These are phyloP conservation scores for Phylloscopus trochiloides DNA, from an alignment of 2,113 vertebrate species.

Conservation along the genomic window DNA sequence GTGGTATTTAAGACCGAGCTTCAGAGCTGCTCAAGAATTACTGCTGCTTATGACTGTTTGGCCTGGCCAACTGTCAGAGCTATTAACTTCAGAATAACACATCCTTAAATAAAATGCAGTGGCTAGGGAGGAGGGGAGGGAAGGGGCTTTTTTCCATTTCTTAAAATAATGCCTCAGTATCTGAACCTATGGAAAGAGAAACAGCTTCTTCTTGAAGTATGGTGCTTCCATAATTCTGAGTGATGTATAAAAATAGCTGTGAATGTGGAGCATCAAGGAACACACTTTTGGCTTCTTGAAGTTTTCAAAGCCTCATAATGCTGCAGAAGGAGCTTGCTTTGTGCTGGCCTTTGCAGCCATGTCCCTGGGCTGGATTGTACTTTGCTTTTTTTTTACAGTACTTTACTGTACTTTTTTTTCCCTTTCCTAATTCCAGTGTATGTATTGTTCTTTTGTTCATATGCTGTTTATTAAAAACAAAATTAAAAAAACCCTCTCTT, in stretches of 20 bases:
- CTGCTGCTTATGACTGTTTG: slow-evolving; percentile 71
- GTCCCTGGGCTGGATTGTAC: not conserved
- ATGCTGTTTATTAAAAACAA: not conserved
- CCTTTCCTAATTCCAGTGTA: not conserved
- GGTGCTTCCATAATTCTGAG: not conserved
- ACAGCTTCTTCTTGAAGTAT: not conserved
- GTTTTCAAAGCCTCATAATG: not conserved
- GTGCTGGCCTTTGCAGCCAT: not conserved
- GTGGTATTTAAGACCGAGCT: slow-evolving; percentile 60
- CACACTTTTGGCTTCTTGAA: not conserved
- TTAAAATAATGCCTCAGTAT: slow-evolving; percentile 44
- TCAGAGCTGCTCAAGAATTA: slow-evolving; percentile 70
- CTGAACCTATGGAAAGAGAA: slow-evolving; percentile 63
- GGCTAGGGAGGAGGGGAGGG: not conserved
- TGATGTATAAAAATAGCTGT: slow-evolving; percentile 2
- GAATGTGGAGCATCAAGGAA: not conserved
- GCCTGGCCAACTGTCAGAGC: slow-evolving; percentile 70
- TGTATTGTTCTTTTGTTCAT: not conserved
- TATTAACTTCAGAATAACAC: slow-evolving; percentile 72
- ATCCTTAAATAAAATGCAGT: slow-evolving; percentile 34
- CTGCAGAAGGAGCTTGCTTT: not conserved
- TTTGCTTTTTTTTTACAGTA: no score
- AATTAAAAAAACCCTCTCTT: not conserved
- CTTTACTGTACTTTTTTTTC: not conserved
- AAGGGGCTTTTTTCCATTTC: not conserved